Evolutionary conservation across 2,888 invertebrate species (phyloP).

Genomic region (Heteromurus nitidus): DNA sequence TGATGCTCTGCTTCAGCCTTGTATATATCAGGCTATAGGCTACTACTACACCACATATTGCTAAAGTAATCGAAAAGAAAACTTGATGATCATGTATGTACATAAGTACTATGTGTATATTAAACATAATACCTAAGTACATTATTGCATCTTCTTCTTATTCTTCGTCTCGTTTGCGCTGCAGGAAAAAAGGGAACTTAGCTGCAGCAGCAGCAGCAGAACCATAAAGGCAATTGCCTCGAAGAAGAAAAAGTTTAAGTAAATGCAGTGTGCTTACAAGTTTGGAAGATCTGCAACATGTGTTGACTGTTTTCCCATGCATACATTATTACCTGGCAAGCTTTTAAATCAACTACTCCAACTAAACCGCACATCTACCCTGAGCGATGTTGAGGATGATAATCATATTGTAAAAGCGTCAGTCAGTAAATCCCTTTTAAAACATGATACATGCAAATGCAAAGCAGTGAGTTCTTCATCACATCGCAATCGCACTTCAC

Average conservation of each 20-base stretch:
- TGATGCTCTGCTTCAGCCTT: neutral
- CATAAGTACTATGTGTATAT: neutral
- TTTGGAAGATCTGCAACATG: conserved; percentile 36
- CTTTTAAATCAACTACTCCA: conserved; percentile 39
- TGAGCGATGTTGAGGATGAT: conserved; percentile 15
- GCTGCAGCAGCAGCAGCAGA: too few species aligned
- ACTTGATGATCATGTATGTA: conserved; percentile 13
- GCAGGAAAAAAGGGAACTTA: conserved; percentile 1
- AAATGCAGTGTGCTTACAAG: neutral
- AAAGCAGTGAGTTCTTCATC: too few species aligned
- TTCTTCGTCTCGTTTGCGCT: neutral
- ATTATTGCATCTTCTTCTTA: neutral
- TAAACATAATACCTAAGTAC: neutral
- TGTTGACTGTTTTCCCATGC: conserved; percentile 44
- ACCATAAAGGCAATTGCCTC: too few species aligned
- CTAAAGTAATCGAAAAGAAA: conserved; percentile 22
- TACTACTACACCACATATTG: too few species aligned
- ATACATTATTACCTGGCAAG: conserved; percentile 14
- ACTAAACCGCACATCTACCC: conserved; percentile 25
- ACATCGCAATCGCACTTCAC: conserved; percentile 10
- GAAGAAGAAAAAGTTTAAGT: too few species aligned
- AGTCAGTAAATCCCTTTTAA: neutral
- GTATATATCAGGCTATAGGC: neutral
- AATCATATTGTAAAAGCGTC: conserved; percentile 12
- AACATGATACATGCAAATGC: too few species aligned